Evolutionary conservation across 2,888 invertebrate species (phyloP).

Genomic region (Alsophila aescularia): DNA sequence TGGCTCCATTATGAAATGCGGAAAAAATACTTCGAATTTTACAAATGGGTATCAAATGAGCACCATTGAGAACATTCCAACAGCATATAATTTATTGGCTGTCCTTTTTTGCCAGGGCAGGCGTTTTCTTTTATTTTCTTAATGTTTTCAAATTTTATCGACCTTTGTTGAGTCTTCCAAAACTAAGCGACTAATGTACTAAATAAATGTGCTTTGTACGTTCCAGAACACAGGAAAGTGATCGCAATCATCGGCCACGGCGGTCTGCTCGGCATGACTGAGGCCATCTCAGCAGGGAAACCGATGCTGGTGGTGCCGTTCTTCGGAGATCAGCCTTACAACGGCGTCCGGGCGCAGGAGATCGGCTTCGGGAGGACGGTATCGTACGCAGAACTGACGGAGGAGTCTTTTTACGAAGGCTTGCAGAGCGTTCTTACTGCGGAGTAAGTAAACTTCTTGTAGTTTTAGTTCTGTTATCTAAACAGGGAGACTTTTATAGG

Average conservation of each 20-base stretch:
- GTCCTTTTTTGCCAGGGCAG: too few species aligned
- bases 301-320: constrained; percentile 86
- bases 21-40: too few species aligned
- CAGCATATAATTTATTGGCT: too few species aligned
- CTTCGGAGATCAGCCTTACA: constrained; percentile 86
- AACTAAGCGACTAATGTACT: too few species aligned
- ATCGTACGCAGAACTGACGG: constrained; percentile 76
- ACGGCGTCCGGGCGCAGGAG: constrained; percentile 79
- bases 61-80: too few species aligned
- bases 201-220: constrained; percentile 1
- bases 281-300: constrained; percentile 85
- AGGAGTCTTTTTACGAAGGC: constrained; percentile 77
- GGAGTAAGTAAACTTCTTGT: constrained; percentile 70
- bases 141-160: too few species aligned
- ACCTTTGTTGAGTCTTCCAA: too few species aligned
- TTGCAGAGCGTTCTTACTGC: constrained; percentile 79
- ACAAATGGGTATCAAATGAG: too few species aligned
- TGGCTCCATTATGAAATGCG: too few species aligned
- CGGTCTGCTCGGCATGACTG: constrained; percentile 85
- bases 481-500: too few species aligned
- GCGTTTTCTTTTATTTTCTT: too few species aligned
- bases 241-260: constrained; percentile 86
- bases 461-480: background rate
- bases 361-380: constrained; percentile 81
- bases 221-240: constrained; percentile 84